These are phyloP conservation scores for Daktulosphaira vitifoliae DNA, from an alignment of 1,140 invertebrate species.

Conservation along the genomic window DNA sequence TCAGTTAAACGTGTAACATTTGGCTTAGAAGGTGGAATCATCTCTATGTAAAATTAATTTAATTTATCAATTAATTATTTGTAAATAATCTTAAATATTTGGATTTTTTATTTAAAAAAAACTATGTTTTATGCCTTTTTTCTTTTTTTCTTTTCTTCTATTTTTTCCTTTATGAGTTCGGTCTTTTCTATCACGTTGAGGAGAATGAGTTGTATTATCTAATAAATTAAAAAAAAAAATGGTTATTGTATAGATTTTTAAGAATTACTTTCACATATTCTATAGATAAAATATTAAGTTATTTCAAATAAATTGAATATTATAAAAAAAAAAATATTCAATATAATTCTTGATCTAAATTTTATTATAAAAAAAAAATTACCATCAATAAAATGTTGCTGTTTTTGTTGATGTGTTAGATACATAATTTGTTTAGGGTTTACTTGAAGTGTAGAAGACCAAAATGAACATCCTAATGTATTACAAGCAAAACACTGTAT, in stretches of 20 bases:
- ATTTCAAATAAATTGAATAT: neutral
- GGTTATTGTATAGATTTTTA: neutral
- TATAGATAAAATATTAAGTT: neutral
- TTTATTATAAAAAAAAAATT: too few species aligned
- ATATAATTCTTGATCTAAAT: too few species aligned
- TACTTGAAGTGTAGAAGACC: conserved; percentile 57
- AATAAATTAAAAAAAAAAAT: conserved; percentile 27
- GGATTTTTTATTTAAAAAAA: neutral
- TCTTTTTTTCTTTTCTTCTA: conserved; percentile 22
- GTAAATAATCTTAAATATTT: neutral
- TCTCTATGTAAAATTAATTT: conserved; percentile 42
- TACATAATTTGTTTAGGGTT: conserved; percentile 62
- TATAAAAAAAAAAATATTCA: neutral
- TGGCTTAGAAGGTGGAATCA: conserved; percentile 77
- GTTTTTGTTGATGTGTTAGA: conserved; percentile 30
- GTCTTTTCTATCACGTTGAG: conserved; percentile 26
- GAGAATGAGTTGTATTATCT: conserved; percentile 34
- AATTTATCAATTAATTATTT: neutral
- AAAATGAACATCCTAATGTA: conserved; percentile 59
- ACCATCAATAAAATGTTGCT: conserved; percentile 33
- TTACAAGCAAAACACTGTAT: conserved; percentile 84
- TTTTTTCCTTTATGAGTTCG: conserved; percentile 18
- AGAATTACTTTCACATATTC: too few species aligned
- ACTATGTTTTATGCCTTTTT: conserved; percentile 24
- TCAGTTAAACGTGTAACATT: conserved; percentile 76